These are phyloP conservation scores for Tortrix viridana DNA, from an alignment of 2,888 invertebrate genomes.

Conservation along the genomic window DNA sequence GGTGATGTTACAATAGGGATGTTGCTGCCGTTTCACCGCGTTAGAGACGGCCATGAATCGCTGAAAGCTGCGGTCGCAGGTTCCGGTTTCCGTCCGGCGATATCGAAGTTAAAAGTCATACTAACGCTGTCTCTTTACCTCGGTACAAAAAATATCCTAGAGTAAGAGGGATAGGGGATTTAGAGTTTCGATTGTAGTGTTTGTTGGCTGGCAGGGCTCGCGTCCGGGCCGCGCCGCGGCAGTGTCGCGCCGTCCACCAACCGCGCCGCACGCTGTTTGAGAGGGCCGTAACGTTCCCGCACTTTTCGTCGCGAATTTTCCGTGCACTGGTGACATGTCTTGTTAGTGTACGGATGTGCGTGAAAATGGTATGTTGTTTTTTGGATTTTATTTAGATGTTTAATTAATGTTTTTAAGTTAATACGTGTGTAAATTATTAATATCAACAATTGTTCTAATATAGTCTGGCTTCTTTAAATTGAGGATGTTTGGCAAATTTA, in stretches of 20 bases:
- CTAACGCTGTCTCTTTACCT: no score
- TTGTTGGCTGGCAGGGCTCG: slow-evolving; percentile 25
- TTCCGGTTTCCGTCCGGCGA: slow-evolving; percentile 15
- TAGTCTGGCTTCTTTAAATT: no score
- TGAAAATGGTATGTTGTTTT: slow-evolving; percentile 26
- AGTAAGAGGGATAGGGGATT: no score
- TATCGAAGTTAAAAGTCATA: no score
- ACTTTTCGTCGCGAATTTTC: slow-evolving; percentile 51
- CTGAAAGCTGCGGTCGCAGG: slow-evolving; percentile 26
- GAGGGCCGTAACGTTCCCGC: slow-evolving; percentile 49
- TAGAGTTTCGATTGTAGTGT: no score
- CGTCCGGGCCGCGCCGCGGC: slow-evolving; percentile 53
- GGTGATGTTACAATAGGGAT: slow-evolving; percentile 4
- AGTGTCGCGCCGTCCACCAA: slow-evolving; percentile 55
- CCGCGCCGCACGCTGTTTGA: slow-evolving; percentile 48
- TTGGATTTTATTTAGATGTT: not conserved
- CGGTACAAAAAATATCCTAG: no score
- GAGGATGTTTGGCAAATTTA: no score
- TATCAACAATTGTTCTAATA: no score
- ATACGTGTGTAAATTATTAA: not conserved
- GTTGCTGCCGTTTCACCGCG: slow-evolving; percentile 6
- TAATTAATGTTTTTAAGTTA: not conserved
- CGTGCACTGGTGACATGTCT: slow-evolving; percentile 14
- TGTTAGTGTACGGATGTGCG: slow-evolving; percentile 22
- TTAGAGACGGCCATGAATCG: slow-evolving; percentile 30